Conservation (phyloP, 2,888 invertebrate species). For the Lasioglossum vierecki region DNA sequence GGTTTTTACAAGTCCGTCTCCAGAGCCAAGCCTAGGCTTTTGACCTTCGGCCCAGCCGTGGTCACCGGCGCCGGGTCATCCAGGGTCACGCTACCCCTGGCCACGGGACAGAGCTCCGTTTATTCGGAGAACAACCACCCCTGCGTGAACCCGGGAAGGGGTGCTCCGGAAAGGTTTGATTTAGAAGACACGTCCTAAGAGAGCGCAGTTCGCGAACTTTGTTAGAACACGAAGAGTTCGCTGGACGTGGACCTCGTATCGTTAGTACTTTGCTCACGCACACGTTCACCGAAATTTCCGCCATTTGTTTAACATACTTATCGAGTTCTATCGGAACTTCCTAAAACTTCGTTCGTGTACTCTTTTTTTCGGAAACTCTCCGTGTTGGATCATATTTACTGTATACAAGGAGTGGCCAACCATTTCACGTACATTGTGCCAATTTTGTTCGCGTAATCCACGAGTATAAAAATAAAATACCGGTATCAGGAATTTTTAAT, state of each 20-base stretch:
- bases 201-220: neutral
- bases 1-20: conserved; percentile 30
- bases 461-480: too few species aligned
- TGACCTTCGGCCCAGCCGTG: conserved; percentile 39
- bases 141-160: conserved; percentile 4
- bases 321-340: neutral
- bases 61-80: conserved; percentile 25
- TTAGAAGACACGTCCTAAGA: conserved; percentile 3
- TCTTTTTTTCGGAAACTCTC: neutral
- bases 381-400: neutral
- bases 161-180: conserved; percentile 9
- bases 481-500: too few species aligned
- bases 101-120: conserved; percentile 15
- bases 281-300: neutral
- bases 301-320: conserved; percentile 3
- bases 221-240: neutral
- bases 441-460: too few species aligned
- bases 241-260: neutral
- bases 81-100: conserved; percentile 21
- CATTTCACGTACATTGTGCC: too few species aligned
- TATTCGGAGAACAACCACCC: conserved; percentile 32
- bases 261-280: neutral
- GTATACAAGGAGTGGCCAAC: too few species aligned
- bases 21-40: conserved; percentile 27
- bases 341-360: neutral